A percentile compares a stretch with the other conserved stretches of the same genome.
phyloP scores from a whole-genome alignment of 2,888 invertebrate species.

The Zootermopsis nevadensis region DNA sequence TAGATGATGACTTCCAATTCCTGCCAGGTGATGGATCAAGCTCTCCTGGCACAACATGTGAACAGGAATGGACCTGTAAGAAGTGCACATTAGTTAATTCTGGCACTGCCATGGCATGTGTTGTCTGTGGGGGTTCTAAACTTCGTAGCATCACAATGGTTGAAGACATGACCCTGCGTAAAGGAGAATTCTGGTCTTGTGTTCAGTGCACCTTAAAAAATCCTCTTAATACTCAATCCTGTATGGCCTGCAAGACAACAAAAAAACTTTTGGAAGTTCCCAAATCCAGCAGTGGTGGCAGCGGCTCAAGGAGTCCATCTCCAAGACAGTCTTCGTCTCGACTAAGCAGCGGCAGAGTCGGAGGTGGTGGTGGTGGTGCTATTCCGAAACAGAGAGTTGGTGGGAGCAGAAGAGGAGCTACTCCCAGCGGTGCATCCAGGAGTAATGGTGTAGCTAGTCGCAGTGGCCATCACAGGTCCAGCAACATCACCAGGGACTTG shows the following conservation, averaged over 20 bases:
- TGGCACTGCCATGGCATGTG: slow-evolving; percentile 76
- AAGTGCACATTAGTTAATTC: slow-evolving; percentile 90
- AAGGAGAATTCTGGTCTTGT: slow-evolving; percentile 84
- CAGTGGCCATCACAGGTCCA: slow-evolving; percentile 23
- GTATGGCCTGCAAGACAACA: slow-evolving; percentile 81
- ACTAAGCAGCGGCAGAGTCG: slow-evolving; percentile 24
- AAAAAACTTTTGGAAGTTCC: slow-evolving; percentile 55
- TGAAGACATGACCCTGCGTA: slow-evolving; percentile 76
- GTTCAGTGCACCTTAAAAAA: slow-evolving; percentile 85
- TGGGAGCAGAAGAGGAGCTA: slow-evolving; percentile 23
- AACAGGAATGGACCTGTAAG: slow-evolving; percentile 81
- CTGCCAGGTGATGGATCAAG: slow-evolving; percentile 59
- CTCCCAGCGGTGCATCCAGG: slow-evolving; percentile 7
- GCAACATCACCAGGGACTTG: slow-evolving; percentile 22
- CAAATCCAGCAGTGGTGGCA: slow-evolving; percentile 60
- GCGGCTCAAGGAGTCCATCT: slow-evolving; percentile 62
- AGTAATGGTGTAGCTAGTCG: slow-evolving; percentile 36
- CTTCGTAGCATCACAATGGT: slow-evolving; percentile 74
- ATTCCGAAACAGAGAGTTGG: slow-evolving; percentile 53
- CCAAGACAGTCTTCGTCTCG: slow-evolving; percentile 55
- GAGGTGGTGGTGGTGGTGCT: slow-evolving; percentile 50
- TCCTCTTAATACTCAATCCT: slow-evolving; percentile 73
- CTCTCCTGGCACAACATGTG: slow-evolving; percentile 45
- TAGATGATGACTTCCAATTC: slow-evolving; percentile 77
- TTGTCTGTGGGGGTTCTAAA: slow-evolving; percentile 88